phyloP scores from a whole-genome alignment of 2,888 invertebrate species.

The Drosophila nr. perissopoda region DNA sequence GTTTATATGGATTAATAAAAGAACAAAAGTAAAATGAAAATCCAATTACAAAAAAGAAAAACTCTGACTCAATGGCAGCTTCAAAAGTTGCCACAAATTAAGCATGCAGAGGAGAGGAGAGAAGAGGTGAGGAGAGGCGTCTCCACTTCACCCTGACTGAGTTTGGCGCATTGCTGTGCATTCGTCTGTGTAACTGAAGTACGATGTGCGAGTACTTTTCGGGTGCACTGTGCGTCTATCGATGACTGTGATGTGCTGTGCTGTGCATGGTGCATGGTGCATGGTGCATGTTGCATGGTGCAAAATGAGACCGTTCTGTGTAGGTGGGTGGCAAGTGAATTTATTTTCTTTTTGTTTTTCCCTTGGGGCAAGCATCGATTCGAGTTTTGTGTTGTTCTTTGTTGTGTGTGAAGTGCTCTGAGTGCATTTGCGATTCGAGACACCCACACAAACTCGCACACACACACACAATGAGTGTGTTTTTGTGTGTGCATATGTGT shows the following conservation, averaged over 20 bases:
- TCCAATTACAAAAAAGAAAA: not conserved
- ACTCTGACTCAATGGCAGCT: not conserved
- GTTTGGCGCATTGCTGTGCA: conserved; percentile 24
- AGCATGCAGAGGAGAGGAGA: not conserved
- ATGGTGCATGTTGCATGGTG: conserved; percentile 16
- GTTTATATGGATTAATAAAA: not conserved
- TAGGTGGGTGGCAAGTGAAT: conserved; percentile 32
- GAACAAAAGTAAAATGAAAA: conserved; percentile 5
- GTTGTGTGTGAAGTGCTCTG: conserved; percentile 44
- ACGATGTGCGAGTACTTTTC: conserved; percentile 34
- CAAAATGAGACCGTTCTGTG: conserved; percentile 20
- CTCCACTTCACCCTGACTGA: conserved; percentile 11
- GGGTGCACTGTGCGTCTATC: conserved; percentile 35
- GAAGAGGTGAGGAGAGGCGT: not conserved
- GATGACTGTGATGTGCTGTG: conserved; percentile 30
- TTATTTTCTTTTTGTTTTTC: conserved; percentile 19
- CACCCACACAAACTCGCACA: conserved; percentile 19
- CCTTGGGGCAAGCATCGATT: conserved; percentile 25
- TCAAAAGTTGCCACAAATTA: conserved; percentile 24
- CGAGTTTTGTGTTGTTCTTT: conserved; percentile 23
- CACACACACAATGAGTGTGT: not conserved
- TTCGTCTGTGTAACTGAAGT: conserved; percentile 27
- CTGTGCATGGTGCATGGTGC: not conserved
- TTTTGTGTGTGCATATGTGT: conserved; percentile 9
- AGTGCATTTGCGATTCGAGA: conserved; percentile 58